Evolutionary conservation across 2,888 invertebrate genomes (phyloP), one percentile per base, ranked within the genome.

Genomic region (Melolontha melolontha): DNA sequence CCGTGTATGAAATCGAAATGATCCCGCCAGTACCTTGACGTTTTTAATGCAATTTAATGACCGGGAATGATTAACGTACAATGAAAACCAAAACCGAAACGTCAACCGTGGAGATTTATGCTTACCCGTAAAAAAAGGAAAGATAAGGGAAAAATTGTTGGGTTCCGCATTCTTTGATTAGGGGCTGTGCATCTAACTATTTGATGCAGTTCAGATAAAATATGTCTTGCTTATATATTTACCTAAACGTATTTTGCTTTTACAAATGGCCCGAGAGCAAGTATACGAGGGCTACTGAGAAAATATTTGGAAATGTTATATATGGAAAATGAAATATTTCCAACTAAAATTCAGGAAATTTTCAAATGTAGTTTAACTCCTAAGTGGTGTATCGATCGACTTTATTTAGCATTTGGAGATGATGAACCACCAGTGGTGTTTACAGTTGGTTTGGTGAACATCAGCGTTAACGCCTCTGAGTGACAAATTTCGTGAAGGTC

Each of bases 11-110:
- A 71, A 71, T 71, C 70, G 67, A 68, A 71, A 70, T 71, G 70
- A 64, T 63, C 29, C 17, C 47, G 12, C 64, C 66, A 55, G 49
- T 66, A 68, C 68, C 70, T 67, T 66, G 70, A 70, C 71, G 63
- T 68, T 72, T 71, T 72, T 71, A 70, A 71, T 68, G 67, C 66
- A 70, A 67, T 72, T 72, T 71, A 72, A 70, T 68, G 70, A 57
- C 57, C 67, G 69, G 54, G 62, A 65, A 66, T 72, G 71, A 72
- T 72, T 71, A 72, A 72, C 67, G 59, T 59, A 59, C 29, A 59
- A 59, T 34, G 59, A 11, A 59, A 59, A 44, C 34, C 47, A 27
- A 59, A 59, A 47, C 44, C 59, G 59, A 17, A 47, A 59, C 47
- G 59, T 47, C 34, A 66, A 54, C 34, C 49, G 52, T 55, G 40